These are phyloP conservation scores for Cantharis nigra DNA, from an alignment of 2,888 invertebrate species.

Conservation along the genomic window DNA sequence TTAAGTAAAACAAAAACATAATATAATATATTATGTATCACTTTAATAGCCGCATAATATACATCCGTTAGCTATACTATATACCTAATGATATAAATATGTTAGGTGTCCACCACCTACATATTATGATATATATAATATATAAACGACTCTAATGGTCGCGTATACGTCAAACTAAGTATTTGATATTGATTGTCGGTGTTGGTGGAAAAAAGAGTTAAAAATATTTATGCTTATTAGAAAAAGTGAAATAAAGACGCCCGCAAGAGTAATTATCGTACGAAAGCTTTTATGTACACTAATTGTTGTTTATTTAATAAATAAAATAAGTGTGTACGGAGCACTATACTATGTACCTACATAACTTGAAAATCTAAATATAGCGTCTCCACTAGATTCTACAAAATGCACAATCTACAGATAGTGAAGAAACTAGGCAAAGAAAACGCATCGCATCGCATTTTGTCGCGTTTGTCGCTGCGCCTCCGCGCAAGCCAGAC, in stretches of 20 bases:
- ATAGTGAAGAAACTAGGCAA: conserved; percentile 19
- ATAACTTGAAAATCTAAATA: conserved; percentile 3
- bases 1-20: not conserved
- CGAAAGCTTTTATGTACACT: not conserved
- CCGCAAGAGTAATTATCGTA: not conserved
- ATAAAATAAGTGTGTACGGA: not conserved
- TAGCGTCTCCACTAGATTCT: conserved; percentile 15
- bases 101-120: not conserved
- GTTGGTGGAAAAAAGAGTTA: conserved; percentile 15
- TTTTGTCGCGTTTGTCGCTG: conserved; percentile 19
- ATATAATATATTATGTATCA: not conserved
- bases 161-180: conserved; percentile 11
- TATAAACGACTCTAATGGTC: not conserved
- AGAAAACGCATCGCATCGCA: conserved; percentile 12
- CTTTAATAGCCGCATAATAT: not conserved
- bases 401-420: conserved; percentile 23
- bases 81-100: not conserved
- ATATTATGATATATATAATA: too few species aligned
- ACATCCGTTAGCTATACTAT: not conserved
- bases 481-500: conserved; percentile 48
- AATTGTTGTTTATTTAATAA: not conserved
- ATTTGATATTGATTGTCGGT: conserved; percentile 24
- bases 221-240: not conserved
- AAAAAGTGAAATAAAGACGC: not conserved
- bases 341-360: not conserved